Evolutionary conservation across 2,888 invertebrate genomes (phyloP), one percentile per base, ranked within the genome.

Genomic region (Lottia scabra): DNA sequence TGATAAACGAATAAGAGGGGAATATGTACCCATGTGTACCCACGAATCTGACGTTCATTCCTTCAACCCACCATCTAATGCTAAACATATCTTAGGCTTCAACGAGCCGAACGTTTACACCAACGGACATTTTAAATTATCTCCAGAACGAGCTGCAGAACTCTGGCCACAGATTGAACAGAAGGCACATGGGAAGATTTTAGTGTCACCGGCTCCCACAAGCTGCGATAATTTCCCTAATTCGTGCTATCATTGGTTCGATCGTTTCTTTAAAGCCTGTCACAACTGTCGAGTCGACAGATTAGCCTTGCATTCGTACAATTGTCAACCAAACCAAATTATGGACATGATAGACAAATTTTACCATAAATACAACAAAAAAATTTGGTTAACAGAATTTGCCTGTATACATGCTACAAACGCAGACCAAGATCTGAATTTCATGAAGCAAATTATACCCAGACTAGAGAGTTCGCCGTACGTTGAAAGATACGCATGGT

Each of bases 201-300:
- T 82, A 56, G 82, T 81, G 0, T 78, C 80, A 27, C 82, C 82
- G n/a, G 75, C 81, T 12, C 80, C 81, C 2, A 75, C 79, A 12
- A 73, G 75, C 12, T 80, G 38, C 10, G 38, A 38, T 10, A 38
- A 56, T 13, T 30, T 56, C 4, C 63, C 71, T n/a, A 44, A 67
- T 5, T 79, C 77, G n/a, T 44, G 67, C 45, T 67, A 71, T 8
- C 75, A 77, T 16, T 82, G 82, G 82, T 80, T 79, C 27, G 78
- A 78, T 46, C 74, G 73, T 45, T 82, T 82, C 65, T 82, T 82
- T 73, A 67, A 70, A 44, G 64, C 70, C n/a, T 82, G 82, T 63
- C 43, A 69, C 1, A 76, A 77, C 8, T 82, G 82, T 56, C 73
- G 76, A 15, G 74, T 82, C 19, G 81, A 82, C 63, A 77, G 78